Evolutionary conservation across 2,797 vertebrate genomes (phyloP).

Genomic region (Silurus lanzhouensis): DNA sequence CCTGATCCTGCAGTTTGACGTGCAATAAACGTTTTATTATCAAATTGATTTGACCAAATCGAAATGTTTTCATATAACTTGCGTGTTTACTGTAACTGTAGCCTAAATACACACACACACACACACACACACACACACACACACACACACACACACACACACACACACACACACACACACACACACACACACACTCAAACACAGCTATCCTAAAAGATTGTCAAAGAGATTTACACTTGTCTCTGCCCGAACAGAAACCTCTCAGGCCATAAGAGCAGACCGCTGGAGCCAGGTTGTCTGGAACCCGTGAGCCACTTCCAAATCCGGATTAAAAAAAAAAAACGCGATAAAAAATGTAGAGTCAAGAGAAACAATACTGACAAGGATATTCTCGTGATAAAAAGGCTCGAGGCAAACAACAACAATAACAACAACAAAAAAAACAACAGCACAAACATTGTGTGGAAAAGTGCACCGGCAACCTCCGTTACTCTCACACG

Average conservation of each 20-base stretch:
- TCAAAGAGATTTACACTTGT: slow-evolving; percentile 95
- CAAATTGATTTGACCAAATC: background rate
- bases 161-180: slow-evolving; percentile 1
- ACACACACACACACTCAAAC: slow-evolving; percentile 5
- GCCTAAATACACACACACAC: background rate
- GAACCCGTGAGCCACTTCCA: slow-evolving; percentile 75
- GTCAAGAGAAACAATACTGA: slow-evolving; percentile 71
- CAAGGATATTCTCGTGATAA: slow-evolving; percentile 37
- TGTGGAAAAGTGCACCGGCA: slow-evolving; percentile 3
- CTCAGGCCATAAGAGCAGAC: slow-evolving; percentile 90
- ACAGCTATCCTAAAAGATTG: slow-evolving; percentile 74
- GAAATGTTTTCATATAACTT: background rate
- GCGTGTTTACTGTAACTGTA: background rate
- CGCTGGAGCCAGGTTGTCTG: slow-evolving; percentile 95
- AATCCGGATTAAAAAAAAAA: slow-evolving; percentile 71
- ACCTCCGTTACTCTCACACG: slow-evolving; percentile 11
- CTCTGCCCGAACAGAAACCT: slow-evolving; percentile 78
- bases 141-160: background rate
- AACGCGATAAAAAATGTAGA: slow-evolving; percentile 76
- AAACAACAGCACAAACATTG: background rate
- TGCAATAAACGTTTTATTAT: slow-evolving; percentile 9
- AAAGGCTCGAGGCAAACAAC: background rate
- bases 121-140: background rate
- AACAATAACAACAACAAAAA: background rate
- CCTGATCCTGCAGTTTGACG: background rate